Evolutionary conservation across 2,888 invertebrate genomes (phyloP).

Genomic region (Bibio marci): DNA sequence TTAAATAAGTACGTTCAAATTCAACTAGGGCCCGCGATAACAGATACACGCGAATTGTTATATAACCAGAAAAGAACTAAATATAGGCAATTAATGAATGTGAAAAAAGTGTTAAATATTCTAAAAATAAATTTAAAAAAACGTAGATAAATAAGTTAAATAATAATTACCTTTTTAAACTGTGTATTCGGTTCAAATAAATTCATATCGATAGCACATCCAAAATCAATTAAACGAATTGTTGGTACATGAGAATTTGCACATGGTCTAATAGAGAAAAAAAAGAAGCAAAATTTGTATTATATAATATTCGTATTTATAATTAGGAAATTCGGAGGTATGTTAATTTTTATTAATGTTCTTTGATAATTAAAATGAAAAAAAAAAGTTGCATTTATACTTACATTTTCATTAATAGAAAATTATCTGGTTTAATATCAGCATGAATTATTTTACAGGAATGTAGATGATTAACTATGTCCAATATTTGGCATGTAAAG

Average conservation of each 20-base stretch:
- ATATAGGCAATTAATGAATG: too few species aligned
- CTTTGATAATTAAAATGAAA: too few species aligned
- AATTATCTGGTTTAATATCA: constrained; percentile 93
- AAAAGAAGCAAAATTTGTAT: too few species aligned
- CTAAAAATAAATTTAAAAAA: too few species aligned
- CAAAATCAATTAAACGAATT: constrained; percentile 83
- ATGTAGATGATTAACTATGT: constrained; percentile 71
- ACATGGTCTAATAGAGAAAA: constrained; percentile 32
- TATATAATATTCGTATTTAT: too few species aligned
- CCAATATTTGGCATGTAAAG: constrained; percentile 69
- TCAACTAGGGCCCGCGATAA: too few species aligned
- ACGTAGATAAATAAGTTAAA: too few species aligned
- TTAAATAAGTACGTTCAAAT: too few species aligned
- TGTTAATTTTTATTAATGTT: too few species aligned
- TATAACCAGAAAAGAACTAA: too few species aligned
- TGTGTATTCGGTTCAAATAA: constrained; percentile 63
- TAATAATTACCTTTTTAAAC: constrained; percentile 53
- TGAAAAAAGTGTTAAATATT: too few species aligned
- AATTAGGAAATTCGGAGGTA: neutral
- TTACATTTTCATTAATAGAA: constrained; percentile 61
- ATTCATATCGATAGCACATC: constrained; percentile 88
- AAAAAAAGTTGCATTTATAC: constrained; percentile 20
- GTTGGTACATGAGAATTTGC: constrained; percentile 49
- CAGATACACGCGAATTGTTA: too few species aligned
- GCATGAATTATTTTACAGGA: constrained; percentile 82